phyloP scores from a whole-genome alignment of 2,888 invertebrate genomes.

The Ceraclea dissimilis region DNA sequence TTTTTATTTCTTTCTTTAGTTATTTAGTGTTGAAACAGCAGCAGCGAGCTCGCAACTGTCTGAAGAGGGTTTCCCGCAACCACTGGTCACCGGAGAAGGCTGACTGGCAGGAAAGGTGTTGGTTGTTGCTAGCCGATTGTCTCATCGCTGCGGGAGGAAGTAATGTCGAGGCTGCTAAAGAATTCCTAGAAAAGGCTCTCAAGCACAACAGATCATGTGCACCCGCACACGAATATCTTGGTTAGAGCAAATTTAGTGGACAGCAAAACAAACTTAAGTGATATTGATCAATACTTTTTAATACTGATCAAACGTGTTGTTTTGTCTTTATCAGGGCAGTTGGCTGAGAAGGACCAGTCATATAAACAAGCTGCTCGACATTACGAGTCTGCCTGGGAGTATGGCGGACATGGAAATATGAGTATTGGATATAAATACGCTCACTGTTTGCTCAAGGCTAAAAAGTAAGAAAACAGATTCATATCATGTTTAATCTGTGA shows the following conservation, averaged over 20 bases:
- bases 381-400: conserved; percentile 83
- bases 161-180: conserved; percentile 50
- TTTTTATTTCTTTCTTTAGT: conserved; percentile 37
- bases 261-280: not conserved
- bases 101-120: conserved; percentile 90
- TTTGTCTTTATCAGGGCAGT: conserved; percentile 52
- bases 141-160: conserved; percentile 51
- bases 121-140: conserved; percentile 89
- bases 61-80: conserved; percentile 80
- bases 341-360: conserved; percentile 88
- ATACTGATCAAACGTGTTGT: too few relatives aligned
- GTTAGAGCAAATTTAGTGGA: conserved; percentile 28
- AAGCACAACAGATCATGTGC: conserved; percentile 83
- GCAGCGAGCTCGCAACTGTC: conserved; percentile 84
- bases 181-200: conserved; percentile 68
- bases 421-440: conserved; percentile 89
- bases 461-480: conserved; percentile 45
- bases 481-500: too few relatives aligned
- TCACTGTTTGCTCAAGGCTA: conserved; percentile 84
- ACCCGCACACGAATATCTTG: conserved; percentile 79
- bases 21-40: conserved; percentile 85
- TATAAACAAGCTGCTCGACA: conserved; percentile 76
- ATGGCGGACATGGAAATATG: conserved; percentile 73
- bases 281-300: not conserved
- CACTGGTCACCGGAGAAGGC: conserved; percentile 94